Evolutionary conservation across 2,113 vertebrate genomes (phyloP), one percentile per base, ranked within the genome.

Genomic region (Psophia crepitans): DNA sequence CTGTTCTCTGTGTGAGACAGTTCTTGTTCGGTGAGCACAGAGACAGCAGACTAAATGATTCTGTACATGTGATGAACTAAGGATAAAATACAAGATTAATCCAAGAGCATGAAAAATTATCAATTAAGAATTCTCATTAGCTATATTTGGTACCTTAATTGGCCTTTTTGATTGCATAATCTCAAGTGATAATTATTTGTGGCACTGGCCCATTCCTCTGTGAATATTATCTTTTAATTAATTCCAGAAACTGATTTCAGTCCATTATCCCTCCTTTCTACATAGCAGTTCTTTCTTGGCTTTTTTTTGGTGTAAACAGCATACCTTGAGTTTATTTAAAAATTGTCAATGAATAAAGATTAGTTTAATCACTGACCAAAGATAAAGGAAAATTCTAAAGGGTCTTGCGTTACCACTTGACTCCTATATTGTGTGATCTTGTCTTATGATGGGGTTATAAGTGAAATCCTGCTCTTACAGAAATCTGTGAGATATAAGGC

Each of bases 191-290:
- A 97, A 97, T 98, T 98, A 96, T 97, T 89, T 96, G 94, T 97
- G 94, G 74, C 89, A 95, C 73, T 91, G 82, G 37, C 35, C 60
- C 18, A 87, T 94, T 98, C 91, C 87, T 96, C 78, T 95, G 97
- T 97, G 96, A 96, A 96, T 96, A 92, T 94, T 97, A 95, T 97
- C 94, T 97, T 97, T 97, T 97, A 98, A 97, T 98, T 97, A 97
- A 97, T 96, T 94, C 58, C 76, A 96, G 91, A 96, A 96, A 97
- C 75, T 53, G 33, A 97, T 93, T 96, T 96, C 16, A 79, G 43
- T 97, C 71, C 57, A 95, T 93, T 74, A 80, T 82, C 33, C 63
- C 27, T 70, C 86, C 60, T 94, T 97, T 76, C 91, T 84, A 91
- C 30, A 88, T 12, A 84, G 24, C n/a, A 91, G 44, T 89, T 91